phyloP scores from a whole-genome alignment of 2,888 invertebrate genomes.

The Zaprionus bogoriensis region DNA sequence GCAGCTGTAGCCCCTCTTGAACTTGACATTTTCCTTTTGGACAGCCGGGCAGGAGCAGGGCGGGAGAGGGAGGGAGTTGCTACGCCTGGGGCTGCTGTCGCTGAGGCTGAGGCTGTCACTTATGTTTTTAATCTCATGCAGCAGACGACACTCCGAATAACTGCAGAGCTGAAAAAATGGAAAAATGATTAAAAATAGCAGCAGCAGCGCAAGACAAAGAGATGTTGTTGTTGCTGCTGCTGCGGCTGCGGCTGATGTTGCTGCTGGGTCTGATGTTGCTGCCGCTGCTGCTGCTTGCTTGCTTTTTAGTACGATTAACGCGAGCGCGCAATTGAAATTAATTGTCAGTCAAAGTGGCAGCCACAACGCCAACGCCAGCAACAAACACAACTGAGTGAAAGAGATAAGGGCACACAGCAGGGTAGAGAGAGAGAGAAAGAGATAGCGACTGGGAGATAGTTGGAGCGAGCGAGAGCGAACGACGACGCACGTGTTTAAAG shows the following conservation, averaged over 20 bases:
- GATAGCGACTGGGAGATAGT: neutral
- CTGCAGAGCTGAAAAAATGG: slow-evolving; percentile 28
- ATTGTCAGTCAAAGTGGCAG: slow-evolving; percentile 74
- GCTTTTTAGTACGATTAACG: slow-evolving; percentile 69
- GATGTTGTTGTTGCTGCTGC: neutral
- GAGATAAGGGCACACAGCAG: neutral
- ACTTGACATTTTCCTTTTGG: slow-evolving; percentile 72
- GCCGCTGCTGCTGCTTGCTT: slow-evolving; percentile 22
- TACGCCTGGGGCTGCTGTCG: slow-evolving; percentile 22
- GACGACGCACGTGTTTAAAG: slow-evolving; percentile 64
- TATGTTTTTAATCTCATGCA: slow-evolving; percentile 67
- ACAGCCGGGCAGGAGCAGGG: neutral
- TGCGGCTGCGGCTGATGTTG: neutral
- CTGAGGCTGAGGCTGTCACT: slow-evolving; percentile 70
- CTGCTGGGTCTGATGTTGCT: slow-evolving; percentile 19
- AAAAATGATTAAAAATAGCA: slow-evolving; percentile 60
- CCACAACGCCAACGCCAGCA: slow-evolving; percentile 35
- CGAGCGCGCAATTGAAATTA: slow-evolving; percentile 77
- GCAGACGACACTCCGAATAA: slow-evolving; percentile 55
- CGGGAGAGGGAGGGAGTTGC: too few relatives aligned
- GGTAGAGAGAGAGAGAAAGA: neutral
- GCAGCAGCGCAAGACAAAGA: neutral
- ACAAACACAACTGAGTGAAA: neutral
- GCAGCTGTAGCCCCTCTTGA: slow-evolving; percentile 77
- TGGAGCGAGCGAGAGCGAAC: neutral